Base-by-base conservation (phyloP, 2,888 invertebrate species). In the Teleogryllus oceanicus region DNA sequence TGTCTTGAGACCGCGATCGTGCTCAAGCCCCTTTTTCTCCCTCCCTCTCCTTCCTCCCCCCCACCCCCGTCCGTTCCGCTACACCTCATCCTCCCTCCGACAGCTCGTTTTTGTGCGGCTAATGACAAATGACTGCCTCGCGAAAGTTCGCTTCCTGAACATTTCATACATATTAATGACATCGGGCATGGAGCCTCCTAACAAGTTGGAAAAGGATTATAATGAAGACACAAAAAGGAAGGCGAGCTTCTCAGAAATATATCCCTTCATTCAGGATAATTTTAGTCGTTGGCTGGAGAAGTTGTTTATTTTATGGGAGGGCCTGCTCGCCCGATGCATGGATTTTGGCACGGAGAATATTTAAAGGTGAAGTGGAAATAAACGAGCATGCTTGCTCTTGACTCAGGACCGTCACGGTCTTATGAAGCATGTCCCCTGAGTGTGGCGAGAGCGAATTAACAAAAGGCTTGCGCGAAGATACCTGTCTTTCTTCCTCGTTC, bases 61-160 rank as follows among this genome's bases (percentile, higher is more conserved):
- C 16, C 62, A 16, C n/a, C n/a, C 62, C 62, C n/a, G 13, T 11
- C 62, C 62, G 62, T 62, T 62, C n/a, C 62, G 13, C 16, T 62
- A 18, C n/a, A 18, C 62, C 62, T 12, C 62, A 18, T 8, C 62
- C 62, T n/a, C 62, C 62, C n/a, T 62, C 62, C 62, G 16, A 13
- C 16, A 13, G 62, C n/a, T 62, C 62, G 62, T 62, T 62, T 62
- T 62, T 62, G 62, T 62, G 62, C 13, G 62, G n/a, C 62, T 62
- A 62, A 62, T 62, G 62, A 62, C 62, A 62, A 62, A 62, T 62
- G 62, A 62, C 62, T 62, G 16, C 62, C n/a, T 62, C 62, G 62
- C 62, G 62, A 62, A 62, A 62, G 62, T 62, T 62, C 62, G 62
- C 62, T 62, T 62, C 62, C 62, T 62, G 62, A 62, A 62, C 62